Evolutionary conservation across 2,888 invertebrate species (phyloP).

Genomic region (Beris chalybata): DNA sequence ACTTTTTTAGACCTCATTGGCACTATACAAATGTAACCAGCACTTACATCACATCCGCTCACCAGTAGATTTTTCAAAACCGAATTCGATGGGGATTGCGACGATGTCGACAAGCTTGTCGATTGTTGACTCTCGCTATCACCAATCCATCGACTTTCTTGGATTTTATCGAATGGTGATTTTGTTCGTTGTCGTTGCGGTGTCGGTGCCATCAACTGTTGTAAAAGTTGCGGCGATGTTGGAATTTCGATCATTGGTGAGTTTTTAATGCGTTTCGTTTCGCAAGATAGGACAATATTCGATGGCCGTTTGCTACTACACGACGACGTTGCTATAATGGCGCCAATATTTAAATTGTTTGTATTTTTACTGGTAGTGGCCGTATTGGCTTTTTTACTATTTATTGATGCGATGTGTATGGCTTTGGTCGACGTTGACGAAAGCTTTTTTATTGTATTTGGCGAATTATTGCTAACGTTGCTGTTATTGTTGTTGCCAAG

Average conservation of each 20-base stretch:
- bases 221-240: slow-evolving; percentile 60
- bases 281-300: slow-evolving; percentile 34
- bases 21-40: slow-evolving; percentile 86
- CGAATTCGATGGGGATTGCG: slow-evolving; percentile 50
- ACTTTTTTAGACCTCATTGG: slow-evolving; percentile 63
- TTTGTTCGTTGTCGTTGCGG: slow-evolving; percentile 43
- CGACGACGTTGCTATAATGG: slow-evolving; percentile 29
- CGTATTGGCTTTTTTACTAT: slow-evolving; percentile 5
- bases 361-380: slow-evolving; percentile 16
- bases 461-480: slow-evolving; percentile 10
- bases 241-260: slow-evolving; percentile 45
- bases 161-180: slow-evolving; percentile 46
- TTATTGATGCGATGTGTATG: slow-evolving; percentile 4
- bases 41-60: slow-evolving; percentile 92
- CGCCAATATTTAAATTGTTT: slow-evolving; percentile 9
- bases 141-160: slow-evolving; percentile 52
- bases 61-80: slow-evolving; percentile 94
- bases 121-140: slow-evolving; percentile 50
- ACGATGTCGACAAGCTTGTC: slow-evolving; percentile 55
- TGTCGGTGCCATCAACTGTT: slow-evolving; percentile 63
- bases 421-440: slow-evolving; percentile 17
- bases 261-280: slow-evolving; percentile 45
- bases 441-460: not conserved
- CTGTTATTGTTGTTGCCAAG: slow-evolving; percentile 18
- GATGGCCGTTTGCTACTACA: slow-evolving; percentile 41